Conservation (phyloP, 2,888 invertebrate genomes). For the Diaperis boleti region DNA sequence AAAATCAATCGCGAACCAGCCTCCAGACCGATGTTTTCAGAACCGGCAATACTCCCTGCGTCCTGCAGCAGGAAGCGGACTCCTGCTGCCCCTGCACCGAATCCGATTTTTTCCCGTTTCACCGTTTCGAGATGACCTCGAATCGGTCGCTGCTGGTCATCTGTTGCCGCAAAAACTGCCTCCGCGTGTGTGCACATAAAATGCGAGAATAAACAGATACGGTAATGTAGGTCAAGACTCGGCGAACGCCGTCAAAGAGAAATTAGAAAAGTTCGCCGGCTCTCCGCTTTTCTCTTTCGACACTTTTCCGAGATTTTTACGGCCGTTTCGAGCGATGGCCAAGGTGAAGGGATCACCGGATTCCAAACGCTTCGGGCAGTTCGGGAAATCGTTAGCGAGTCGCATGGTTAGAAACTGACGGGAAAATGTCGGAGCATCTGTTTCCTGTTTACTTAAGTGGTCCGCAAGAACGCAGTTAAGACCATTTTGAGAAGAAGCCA, state of each 20-base stretch:
- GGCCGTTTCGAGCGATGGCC: constrained; percentile 17
- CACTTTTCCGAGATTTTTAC: constrained; percentile 2
- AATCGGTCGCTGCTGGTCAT: constrained; percentile 34
- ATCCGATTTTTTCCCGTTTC: constrained; percentile 27
- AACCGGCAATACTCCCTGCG: constrained; percentile 58
- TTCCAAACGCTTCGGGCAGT: too few relatives aligned
- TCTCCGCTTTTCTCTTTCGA: constrained; percentile 14
- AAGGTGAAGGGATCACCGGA: constrained; percentile 22
- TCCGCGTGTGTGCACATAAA: constrained; percentile 41
- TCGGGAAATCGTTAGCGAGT: too few relatives aligned
- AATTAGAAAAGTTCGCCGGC: constrained; percentile 50
- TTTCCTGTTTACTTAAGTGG: too few relatives aligned
- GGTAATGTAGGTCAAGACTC: constrained; percentile 60
- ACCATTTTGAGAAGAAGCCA: too few relatives aligned
- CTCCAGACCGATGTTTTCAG: constrained; percentile 60
- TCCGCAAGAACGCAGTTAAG: too few relatives aligned
- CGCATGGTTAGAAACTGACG: too few relatives aligned
- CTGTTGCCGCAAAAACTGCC: constrained; percentile 20
- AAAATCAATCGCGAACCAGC: constrained; percentile 63
- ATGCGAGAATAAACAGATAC: constrained; percentile 50
- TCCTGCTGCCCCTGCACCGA: constrained; percentile 15
- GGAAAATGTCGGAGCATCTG: too few relatives aligned
- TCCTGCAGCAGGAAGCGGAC: constrained; percentile 49
- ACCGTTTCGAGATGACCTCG: constrained; percentile 23
- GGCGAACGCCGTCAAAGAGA: constrained; percentile 55